phyloP scores from a whole-genome alignment of 1,140 invertebrate species.

The Ectropis grisescens region DNA sequence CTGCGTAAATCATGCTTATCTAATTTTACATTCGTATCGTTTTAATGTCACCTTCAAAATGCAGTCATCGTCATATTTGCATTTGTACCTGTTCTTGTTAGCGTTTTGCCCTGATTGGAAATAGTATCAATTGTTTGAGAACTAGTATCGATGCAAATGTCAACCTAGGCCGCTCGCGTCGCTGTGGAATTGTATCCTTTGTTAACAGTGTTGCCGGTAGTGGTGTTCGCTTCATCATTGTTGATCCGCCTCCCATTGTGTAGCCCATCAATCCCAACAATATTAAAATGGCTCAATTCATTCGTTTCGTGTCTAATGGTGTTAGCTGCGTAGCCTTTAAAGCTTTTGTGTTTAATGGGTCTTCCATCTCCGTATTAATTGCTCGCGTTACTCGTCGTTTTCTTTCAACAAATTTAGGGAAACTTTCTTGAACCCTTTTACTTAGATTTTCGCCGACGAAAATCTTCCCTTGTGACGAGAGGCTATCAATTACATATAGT shows the following conservation, averaged over 20 bases:
- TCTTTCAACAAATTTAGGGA: too few relatives aligned
- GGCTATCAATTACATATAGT: slow-evolving; percentile 32
- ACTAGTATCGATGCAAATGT: too few relatives aligned
- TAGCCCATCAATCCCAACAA: slow-evolving; percentile 16
- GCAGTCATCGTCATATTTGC: too few relatives aligned
- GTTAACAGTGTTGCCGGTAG: slow-evolving; percentile 15
- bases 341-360: slow-evolving; percentile 6
- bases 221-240: slow-evolving; percentile 24
- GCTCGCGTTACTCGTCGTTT: too few relatives aligned
- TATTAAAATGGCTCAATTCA: slow-evolving; percentile 24
- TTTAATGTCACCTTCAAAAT: too few relatives aligned
- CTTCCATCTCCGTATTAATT: too few relatives aligned
- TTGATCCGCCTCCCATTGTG: slow-evolving; percentile 22
- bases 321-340: slow-evolving; percentile 4
- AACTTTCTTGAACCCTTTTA: too few relatives aligned
- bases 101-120: too few relatives aligned
- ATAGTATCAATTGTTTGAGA: too few relatives aligned
- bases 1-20: slow-evolving; percentile 13
- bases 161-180: too few relatives aligned
- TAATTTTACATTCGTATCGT: slow-evolving; percentile 1
- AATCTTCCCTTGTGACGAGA: slow-evolving; percentile 9
- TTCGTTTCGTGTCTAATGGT: slow-evolving; percentile 12
- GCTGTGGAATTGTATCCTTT: slow-evolving; percentile 10
- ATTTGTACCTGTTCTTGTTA: slow-evolving; percentile 6
- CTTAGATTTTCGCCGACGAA: too few relatives aligned